A percentile compares a stretch with the other conserved stretches of the same genome.
Evolutionary conservation across 2,888 invertebrate species (phyloP).

Genomic region (Lasius fuliginosus): DNA sequence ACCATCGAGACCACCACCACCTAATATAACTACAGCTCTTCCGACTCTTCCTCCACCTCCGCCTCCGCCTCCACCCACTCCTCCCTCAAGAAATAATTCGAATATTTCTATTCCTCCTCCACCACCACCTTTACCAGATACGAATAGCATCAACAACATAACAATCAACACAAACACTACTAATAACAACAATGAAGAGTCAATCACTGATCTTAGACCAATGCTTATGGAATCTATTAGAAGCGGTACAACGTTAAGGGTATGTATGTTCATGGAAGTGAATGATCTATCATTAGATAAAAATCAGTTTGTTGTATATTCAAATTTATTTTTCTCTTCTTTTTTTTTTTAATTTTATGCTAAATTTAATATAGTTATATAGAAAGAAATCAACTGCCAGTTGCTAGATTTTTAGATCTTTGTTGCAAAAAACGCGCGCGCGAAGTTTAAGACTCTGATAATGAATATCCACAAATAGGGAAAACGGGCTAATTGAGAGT

Average conservation of each 20-base stretch:
- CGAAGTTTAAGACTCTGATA: too few relatives aligned
- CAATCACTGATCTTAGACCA: slow-evolving; percentile 88
- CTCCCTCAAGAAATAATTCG: slow-evolving; percentile 58
- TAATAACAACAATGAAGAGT: slow-evolving; percentile 78
- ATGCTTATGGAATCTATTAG: slow-evolving; percentile 96
- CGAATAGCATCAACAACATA: slow-evolving; percentile 46
- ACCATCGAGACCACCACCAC: slow-evolving; percentile 84
- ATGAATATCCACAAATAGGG: too few relatives aligned
- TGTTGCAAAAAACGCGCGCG: neutral
- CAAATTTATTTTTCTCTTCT: slow-evolving; percentile 2
- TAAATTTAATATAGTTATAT: slow-evolving; percentile 6
- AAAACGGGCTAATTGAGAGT: too few relatives aligned
- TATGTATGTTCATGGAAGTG: slow-evolving; percentile 79
- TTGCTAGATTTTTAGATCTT: neutral
- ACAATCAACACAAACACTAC: slow-evolving; percentile 28
- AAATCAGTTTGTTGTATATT: slow-evolving; percentile 8
- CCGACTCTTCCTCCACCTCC: slow-evolving; percentile 87
- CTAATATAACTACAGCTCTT: slow-evolving; percentile 86
- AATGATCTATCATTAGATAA: neutral
- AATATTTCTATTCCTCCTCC: slow-evolving; percentile 83
- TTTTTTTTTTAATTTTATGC: slow-evolving; percentile 27
- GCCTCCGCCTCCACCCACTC: slow-evolving; percentile 83
- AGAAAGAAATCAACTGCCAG: neutral
- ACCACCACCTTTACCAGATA: slow-evolving; percentile 80
- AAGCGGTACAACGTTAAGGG: slow-evolving; percentile 92